A percentile compares a stretch with the other conserved stretches of the same genome.
phyloP scores from a whole-genome alignment of 2,888 invertebrate genomes.

The Nymphalis polychloros region DNA sequence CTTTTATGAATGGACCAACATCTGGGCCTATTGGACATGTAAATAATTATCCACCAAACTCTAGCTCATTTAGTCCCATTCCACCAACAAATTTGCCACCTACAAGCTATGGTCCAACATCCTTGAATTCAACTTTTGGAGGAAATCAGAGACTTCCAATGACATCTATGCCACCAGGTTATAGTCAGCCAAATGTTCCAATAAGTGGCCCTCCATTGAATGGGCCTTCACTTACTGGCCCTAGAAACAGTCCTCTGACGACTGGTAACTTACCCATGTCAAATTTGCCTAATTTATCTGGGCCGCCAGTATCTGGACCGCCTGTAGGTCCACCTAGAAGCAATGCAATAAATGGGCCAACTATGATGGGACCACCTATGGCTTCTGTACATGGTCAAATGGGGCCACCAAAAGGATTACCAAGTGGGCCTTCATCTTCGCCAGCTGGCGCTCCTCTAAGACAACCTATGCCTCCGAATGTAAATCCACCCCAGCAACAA shows the following conservation, averaged over 20 bases:
- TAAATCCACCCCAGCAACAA: conserved; percentile 37
- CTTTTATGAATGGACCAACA: conserved; percentile 63
- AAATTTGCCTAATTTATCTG: conserved; percentile 32
- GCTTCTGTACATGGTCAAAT: conserved; percentile 18
- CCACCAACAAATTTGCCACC: conserved; percentile 46
- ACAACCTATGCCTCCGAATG: conserved; percentile 25
- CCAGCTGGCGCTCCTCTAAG: conserved; percentile 26
- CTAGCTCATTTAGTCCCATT: conserved; percentile 49
- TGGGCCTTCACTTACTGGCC: conserved; percentile 48
- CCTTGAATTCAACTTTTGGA: conserved; percentile 40
- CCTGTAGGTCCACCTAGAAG: conserved; percentile 37
- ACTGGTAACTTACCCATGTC: conserved; percentile 45
- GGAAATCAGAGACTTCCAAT: conserved; percentile 42
- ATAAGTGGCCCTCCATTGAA: conserved; percentile 53
- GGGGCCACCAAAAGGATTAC: conserved; percentile 39
- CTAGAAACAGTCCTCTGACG: conserved; percentile 59
- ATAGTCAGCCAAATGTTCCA: conserved; percentile 56
- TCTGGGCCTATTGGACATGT: conserved; percentile 36
- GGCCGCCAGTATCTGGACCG: conserved; percentile 23
- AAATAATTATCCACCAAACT: conserved; percentile 48
- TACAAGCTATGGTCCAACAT: conserved; percentile 45
- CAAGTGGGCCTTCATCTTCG: conserved; percentile 31
- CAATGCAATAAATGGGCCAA: conserved; percentile 44
- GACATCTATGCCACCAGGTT: conserved; percentile 46
- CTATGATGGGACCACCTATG: conserved; percentile 22